Evolutionary conservation across 1,140 invertebrate species (phyloP).

Genomic region (Zelostemma sp.): DNA sequence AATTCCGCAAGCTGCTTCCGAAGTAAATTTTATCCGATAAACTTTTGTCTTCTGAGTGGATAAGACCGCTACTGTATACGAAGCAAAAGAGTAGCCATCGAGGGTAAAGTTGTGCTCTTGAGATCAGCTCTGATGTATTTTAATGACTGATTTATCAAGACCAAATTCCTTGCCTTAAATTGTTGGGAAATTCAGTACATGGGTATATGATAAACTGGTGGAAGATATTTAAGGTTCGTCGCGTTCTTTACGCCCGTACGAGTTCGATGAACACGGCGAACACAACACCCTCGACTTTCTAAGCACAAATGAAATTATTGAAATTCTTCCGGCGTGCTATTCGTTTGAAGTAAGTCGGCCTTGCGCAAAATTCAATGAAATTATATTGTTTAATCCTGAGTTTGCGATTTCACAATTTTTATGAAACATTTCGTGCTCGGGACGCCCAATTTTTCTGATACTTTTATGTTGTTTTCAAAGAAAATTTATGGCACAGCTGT

Average conservation of each 20-base stretch:
- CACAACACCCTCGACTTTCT: constrained; percentile 6
- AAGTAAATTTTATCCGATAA: constrained; percentile 22
- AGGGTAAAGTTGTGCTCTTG: background rate
- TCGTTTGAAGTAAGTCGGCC: constrained; percentile 5
- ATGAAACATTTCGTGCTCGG: too few species aligned
- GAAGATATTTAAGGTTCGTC: constrained; percentile 10
- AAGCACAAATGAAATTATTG: constrained; percentile 18
- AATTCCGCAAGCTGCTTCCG: constrained; percentile 23
- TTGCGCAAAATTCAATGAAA: too few species aligned
- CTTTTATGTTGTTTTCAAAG: too few species aligned
- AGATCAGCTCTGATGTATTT: constrained; percentile 9
- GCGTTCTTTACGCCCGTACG: constrained; percentile 9
- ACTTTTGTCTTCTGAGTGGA: constrained; percentile 9
- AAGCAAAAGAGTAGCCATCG: constrained; percentile 5
- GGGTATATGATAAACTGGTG: constrained; percentile 20
- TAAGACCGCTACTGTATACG: constrained; percentile 4
- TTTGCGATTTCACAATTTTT: too few species aligned
- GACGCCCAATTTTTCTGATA: too few species aligned
- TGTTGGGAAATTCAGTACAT: constrained; percentile 19
- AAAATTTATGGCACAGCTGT: too few species aligned
- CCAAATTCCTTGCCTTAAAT: constrained; percentile 12
- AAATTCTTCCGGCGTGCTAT: constrained; percentile 13
- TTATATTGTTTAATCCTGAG: too few species aligned
- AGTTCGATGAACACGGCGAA: background rate
- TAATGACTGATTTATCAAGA: constrained; percentile 20